A percentile compares a stretch with the other conserved stretches of the same genome.
Conservation (phyloP, 2,888 invertebrate genomes). For the Brachyptera risi region DNA sequence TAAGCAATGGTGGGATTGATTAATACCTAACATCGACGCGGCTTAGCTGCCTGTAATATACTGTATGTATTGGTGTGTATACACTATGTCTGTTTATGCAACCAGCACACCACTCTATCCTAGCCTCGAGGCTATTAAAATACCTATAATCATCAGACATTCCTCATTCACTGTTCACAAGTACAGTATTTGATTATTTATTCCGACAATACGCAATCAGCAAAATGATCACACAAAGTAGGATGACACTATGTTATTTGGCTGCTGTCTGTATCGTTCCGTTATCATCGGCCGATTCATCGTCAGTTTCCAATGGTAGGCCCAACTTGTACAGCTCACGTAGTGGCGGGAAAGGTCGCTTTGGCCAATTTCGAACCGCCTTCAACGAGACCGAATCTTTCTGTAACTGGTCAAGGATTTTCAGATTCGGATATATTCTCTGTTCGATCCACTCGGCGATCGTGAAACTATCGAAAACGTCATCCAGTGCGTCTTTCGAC, state of each 20-base stretch:
- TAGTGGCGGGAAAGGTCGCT: constrained; percentile 54
- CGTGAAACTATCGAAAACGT: constrained; percentile 56
- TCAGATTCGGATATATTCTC: constrained; percentile 53
- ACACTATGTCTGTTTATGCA: not conserved
- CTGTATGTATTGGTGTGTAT: not conserved
- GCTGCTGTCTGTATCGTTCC: not conserved
- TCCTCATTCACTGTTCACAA: not conserved
- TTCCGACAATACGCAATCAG: no score
- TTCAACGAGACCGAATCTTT: constrained; percentile 51
- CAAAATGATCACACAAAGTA: not conserved
- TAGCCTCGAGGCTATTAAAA: not conserved
- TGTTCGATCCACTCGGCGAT: constrained; percentile 65
- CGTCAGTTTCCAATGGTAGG: constrained; percentile 38
- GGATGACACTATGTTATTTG: not conserved
- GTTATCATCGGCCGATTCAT: constrained; percentile 12
- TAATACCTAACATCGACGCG: not conserved
- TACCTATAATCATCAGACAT: no score
- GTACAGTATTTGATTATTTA: not conserved
- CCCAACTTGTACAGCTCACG: constrained; percentile 49
- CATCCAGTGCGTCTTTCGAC: constrained; percentile 53
- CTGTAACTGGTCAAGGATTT: constrained; percentile 53
- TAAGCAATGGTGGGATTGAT: not conserved
- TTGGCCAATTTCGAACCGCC: constrained; percentile 54
- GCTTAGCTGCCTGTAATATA: not conserved
- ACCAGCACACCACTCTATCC: not conserved